Evolutionary conservation across 2,888 invertebrate genomes (phyloP).

Genomic region (Phania funesta): DNA sequence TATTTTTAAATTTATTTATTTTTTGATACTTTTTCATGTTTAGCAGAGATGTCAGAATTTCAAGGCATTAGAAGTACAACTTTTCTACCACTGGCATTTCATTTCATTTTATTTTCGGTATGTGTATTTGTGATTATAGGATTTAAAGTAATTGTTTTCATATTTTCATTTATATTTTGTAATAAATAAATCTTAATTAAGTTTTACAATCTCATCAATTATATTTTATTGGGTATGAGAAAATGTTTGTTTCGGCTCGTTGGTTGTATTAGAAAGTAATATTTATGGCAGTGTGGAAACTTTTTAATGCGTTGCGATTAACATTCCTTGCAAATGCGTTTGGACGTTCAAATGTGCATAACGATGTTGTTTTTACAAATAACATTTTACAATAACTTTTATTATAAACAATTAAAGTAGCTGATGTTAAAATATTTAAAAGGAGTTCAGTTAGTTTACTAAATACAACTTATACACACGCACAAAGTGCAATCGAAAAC

Average conservation of each 20-base stretch:
- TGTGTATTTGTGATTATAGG: neutral
- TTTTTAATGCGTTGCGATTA: neutral
- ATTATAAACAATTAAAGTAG: neutral
- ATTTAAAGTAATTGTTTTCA: slow-evolving; percentile 14
- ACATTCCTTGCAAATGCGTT: neutral
- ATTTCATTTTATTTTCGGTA: neutral
- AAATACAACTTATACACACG: neutral
- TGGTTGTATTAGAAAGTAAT: slow-evolving; percentile 21
- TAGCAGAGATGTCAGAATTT: neutral
- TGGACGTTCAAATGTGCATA: neutral
- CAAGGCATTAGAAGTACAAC: neutral
- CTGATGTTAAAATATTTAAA: neutral
- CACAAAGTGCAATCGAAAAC: neutral
- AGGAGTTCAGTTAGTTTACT: neutral
- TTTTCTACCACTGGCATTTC: slow-evolving; percentile 16
- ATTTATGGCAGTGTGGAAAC: neutral
- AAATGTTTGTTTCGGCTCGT: neutral
- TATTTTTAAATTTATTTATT: neutral
- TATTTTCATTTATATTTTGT: neutral
- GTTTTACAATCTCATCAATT: neutral
- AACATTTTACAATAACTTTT: neutral
- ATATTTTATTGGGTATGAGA: neutral
- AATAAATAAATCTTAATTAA: slow-evolving; percentile 7
- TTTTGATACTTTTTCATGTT: neutral
- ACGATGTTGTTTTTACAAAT: neutral